Percentiles rank a stretch among this genome's conserved stretches.
phyloP scores from a whole-genome alignment of 2,888 invertebrate species.

The Nephrotoma flavescens region DNA sequence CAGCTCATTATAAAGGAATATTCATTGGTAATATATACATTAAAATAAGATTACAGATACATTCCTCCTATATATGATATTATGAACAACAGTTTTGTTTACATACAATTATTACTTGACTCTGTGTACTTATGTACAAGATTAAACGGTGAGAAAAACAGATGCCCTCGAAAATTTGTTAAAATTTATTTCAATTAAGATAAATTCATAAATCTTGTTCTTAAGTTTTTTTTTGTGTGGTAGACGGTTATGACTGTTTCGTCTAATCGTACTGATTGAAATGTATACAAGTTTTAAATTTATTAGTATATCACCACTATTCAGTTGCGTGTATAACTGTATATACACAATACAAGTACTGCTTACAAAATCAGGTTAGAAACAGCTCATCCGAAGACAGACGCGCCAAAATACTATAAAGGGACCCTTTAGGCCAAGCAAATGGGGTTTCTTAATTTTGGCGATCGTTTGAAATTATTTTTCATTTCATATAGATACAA shows the following conservation, averaged over 20 bases:
- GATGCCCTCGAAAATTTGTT: background rate
- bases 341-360: background rate
- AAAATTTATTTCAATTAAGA: background rate
- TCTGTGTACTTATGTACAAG: background rate
- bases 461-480: no score
- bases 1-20: background rate
- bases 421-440: no score
- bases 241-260: background rate
- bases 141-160: background rate
- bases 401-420: no score
- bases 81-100: background rate
- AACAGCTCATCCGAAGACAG: no score
- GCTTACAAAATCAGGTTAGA: background rate
- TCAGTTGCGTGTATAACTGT: background rate
- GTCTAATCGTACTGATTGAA: background rate
- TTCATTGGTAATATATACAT: background rate
- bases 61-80: background rate
- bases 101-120: background rate
- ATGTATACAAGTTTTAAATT: background rate
- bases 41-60: background rate
- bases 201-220: background rate
- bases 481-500: no score
- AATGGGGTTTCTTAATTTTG: no score
- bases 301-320: background rate
- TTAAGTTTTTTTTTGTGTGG: background rate